Evolutionary conservation across 2,113 vertebrate species (phyloP).

Genomic region (Turnix velox): DNA sequence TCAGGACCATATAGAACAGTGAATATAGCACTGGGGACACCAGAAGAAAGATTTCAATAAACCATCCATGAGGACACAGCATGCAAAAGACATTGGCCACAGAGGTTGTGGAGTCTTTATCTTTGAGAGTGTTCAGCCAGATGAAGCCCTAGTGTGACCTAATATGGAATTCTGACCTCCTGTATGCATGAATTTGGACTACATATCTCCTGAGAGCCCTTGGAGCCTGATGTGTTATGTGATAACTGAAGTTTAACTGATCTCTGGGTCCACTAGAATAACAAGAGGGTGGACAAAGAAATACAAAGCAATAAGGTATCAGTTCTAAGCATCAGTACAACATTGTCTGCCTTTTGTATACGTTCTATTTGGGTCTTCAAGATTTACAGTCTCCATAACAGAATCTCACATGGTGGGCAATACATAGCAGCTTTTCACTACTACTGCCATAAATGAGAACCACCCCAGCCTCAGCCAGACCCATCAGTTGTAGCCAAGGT

Average conservation of each 20-base stretch:
- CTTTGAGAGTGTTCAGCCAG: not conserved
- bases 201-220: not conserved
- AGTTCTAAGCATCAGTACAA: not conserved
- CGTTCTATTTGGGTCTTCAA: not conserved
- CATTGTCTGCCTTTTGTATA: not conserved
- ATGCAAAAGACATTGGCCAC: not conserved
- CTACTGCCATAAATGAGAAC: not conserved
- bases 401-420: not conserved
- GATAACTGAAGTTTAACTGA: not conserved
- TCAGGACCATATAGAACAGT: not conserved
- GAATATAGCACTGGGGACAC: rapidly evolving
- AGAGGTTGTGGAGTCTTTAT: not conserved
- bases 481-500: not conserved
- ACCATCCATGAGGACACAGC: not conserved
- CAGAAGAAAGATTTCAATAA: not conserved
- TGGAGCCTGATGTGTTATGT: not conserved
- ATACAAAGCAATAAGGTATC: not conserved
- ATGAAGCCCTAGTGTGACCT: not conserved
- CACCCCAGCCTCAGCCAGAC: rapidly evolving
- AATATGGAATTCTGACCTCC: not conserved
- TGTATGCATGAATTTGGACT: not conserved
- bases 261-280: not conserved
- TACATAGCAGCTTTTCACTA: not conserved
- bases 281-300: not conserved
- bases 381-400: not conserved